A percentile compares a stretch with the other conserved stretches of the same genome.
Evolutionary conservation across 2,113 vertebrate species (phyloP).

Genomic region (Coreoperca whiteheadi): DNA sequence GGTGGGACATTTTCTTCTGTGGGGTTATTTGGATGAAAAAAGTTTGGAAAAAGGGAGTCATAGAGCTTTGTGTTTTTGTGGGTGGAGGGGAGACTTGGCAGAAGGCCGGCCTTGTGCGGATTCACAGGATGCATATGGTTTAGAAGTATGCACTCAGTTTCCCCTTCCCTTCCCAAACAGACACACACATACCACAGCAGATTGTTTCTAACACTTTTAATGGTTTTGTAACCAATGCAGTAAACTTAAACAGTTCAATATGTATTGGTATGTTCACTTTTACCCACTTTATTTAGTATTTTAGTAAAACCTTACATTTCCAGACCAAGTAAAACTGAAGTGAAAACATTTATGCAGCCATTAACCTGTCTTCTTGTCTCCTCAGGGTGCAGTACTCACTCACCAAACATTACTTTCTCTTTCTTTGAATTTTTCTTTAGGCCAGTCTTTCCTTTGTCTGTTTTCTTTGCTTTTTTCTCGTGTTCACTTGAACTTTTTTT

Average conservation of each 20-base stretch:
- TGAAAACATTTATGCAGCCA: slow-evolving; percentile 20
- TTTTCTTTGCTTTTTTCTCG: slow-evolving; percentile 6
- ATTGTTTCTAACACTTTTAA: slow-evolving; percentile 7
- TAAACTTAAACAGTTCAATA: neutral
- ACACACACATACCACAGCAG: neutral
- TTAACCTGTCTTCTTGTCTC: slow-evolving; percentile 23
- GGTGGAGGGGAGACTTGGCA: slow-evolving; percentile 35
- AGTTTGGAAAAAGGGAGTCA: slow-evolving; percentile 13
- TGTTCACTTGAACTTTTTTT: slow-evolving; percentile 14
- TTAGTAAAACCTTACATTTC: slow-evolving; percentile 20
- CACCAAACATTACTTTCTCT: slow-evolving; percentile 19
- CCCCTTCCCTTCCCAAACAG: slow-evolving; percentile 8
- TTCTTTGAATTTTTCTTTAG: slow-evolving; percentile 42
- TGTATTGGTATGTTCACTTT: neutral
- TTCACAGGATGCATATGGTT: slow-evolving; percentile 62
- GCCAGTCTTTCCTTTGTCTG: slow-evolving; percentile 1
- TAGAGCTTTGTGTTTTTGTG: slow-evolving; percentile 29
- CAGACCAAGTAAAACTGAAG: neutral
- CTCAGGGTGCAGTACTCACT: slow-evolving; percentile 8
- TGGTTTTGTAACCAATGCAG: neutral
- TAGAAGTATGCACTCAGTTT: slow-evolving; percentile 25
- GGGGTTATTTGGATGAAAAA: slow-evolving; percentile 8
- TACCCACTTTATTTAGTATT: neutral
- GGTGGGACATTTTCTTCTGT: slow-evolving; percentile 7
- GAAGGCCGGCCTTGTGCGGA: slow-evolving; percentile 8